Percentiles rank a stretch among this genome's conserved stretches.
Conservation (phyloP, 2,113 vertebrate genomes). For the Sinocyclocheilus rhinocerous region DNA sequence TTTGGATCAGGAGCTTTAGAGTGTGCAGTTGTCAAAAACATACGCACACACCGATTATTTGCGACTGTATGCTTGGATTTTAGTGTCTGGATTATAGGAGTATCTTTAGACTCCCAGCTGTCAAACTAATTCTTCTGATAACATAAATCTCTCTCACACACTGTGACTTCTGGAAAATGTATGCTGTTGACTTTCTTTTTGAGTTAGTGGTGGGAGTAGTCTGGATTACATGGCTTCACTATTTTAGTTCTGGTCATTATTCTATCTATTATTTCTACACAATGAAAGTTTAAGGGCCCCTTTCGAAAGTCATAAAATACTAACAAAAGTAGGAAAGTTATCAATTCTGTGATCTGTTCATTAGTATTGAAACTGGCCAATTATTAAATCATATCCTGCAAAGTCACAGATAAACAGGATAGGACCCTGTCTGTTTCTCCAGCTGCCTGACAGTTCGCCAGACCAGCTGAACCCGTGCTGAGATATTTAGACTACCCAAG, state of each 20-base stretch:
- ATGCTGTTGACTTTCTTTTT: background rate
- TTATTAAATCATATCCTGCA: slow-evolving; percentile 26
- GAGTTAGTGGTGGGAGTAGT: slow-evolving; percentile 38
- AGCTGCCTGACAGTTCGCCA: slow-evolving; percentile 9
- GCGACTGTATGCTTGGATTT: slow-evolving; percentile 40
- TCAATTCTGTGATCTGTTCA: background rate
- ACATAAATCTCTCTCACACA: slow-evolving; percentile 36
- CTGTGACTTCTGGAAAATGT: background rate
- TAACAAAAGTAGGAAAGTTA: background rate
- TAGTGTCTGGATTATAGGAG: slow-evolving; percentile 65
- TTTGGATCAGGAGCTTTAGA: slow-evolving; percentile 27
- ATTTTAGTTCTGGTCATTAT: background rate
- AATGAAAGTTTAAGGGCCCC: background rate
- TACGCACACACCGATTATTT: slow-evolving; percentile 44
- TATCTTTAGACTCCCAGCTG: slow-evolving; percentile 74
- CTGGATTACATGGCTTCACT: slow-evolving; percentile 37
- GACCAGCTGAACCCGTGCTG: slow-evolving; percentile 10
- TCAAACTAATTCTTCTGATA: slow-evolving; percentile 56
- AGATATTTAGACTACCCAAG: slow-evolving; percentile 7
- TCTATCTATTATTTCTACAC: background rate
- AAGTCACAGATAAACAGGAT: slow-evolving; percentile 38
- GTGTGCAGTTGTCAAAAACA: slow-evolving; percentile 54
- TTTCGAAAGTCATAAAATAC: background rate
- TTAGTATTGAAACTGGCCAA: background rate
- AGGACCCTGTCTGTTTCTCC: slow-evolving; percentile 6